Evolutionary conservation across 2,888 invertebrate genomes (phyloP).

Genomic region (Mythimna vitellina): DNA sequence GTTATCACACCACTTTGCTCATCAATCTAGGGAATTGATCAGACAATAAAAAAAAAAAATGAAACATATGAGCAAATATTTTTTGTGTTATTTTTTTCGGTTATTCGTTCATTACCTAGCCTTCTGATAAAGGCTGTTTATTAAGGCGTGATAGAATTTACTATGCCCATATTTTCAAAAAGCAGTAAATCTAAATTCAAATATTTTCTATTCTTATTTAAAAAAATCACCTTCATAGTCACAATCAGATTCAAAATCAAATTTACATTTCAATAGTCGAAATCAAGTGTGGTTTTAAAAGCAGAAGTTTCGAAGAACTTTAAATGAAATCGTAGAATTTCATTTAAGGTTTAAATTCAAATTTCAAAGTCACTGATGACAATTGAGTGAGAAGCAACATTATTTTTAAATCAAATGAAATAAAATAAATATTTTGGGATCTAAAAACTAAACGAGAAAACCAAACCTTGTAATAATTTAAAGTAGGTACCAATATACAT

Average conservation of each 20-base stretch:
- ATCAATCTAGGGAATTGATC: too few relatives aligned
- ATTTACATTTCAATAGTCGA: slow-evolving; percentile 51
- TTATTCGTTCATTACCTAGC: too few relatives aligned
- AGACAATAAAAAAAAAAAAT: too few relatives aligned
- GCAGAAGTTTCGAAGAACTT: slow-evolving; percentile 35
- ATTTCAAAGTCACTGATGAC: slow-evolving; percentile 14
- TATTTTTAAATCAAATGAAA: not conserved
- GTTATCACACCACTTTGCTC: too few relatives aligned
- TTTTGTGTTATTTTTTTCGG: too few relatives aligned
- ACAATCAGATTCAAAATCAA: slow-evolving; percentile 15
- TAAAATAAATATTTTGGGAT: not conserved
- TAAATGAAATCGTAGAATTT: slow-evolving; percentile 36
- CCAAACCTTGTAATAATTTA: not conserved
- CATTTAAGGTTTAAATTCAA: slow-evolving; percentile 23
- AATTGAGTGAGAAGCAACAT: slow-evolving; percentile 4
- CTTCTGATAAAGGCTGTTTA: too few relatives aligned
- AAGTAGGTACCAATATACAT: too few relatives aligned
- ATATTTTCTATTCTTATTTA: slow-evolving; percentile 7
- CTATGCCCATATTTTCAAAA: not conserved
- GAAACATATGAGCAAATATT: too few relatives aligned
- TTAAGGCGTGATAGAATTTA: not conserved
- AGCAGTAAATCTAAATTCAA: slow-evolving; percentile 14
- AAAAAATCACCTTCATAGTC: slow-evolving; percentile 7
- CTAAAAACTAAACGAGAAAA: not conserved
- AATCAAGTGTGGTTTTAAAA: slow-evolving; percentile 47